Evolutionary conservation across 2,113 vertebrate species (phyloP).

Genomic region (Plestiodon gilberti): DNA sequence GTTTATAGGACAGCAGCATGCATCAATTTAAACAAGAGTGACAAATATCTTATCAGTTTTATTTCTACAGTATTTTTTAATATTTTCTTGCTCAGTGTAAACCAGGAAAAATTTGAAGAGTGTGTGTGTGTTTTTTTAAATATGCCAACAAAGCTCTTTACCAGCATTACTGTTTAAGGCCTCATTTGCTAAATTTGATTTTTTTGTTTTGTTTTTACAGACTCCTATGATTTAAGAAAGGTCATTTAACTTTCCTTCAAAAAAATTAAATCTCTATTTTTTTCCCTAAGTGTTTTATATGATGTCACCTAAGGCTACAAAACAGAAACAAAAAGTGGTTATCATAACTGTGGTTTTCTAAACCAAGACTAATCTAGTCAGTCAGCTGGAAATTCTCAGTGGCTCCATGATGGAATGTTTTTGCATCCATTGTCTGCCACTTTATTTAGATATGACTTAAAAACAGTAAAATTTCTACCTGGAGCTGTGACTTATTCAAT

Average conservation of each 20-base stretch:
- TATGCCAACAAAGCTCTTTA: conserved; percentile 46
- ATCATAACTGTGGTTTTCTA: conserved; percentile 35
- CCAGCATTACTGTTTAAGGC: conserved; percentile 47
- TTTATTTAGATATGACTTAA: conserved; percentile 50
- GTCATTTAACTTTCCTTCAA: conserved; percentile 12
- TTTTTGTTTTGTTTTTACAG: conserved; percentile 32
- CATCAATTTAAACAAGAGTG: conserved; percentile 86
- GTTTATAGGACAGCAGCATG: conserved; percentile 88
- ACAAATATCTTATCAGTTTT: conserved; percentile 88
- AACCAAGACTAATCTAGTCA: conserved; percentile 45
- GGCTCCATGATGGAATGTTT: conserved; percentile 41
- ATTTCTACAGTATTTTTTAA: conserved; percentile 75
- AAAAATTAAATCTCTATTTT: conserved; percentile 12
- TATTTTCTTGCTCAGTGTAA: conserved; percentile 65
- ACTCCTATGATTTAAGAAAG: conserved; percentile 57
- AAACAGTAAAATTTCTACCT: conserved; percentile 25
- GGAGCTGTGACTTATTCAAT: conserved; percentile 18
- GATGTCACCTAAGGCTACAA: not conserved
- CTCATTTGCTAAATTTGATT: conserved; percentile 17
- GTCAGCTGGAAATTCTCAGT: conserved; percentile 55
- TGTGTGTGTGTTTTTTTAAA: conserved; percentile 51
- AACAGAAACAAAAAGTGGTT: not conserved
- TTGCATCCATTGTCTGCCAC: conserved; percentile 45
- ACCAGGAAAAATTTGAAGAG: conserved; percentile 66
- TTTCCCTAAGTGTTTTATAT: conserved; percentile 42